Base-by-base conservation (phyloP, 2,113 vertebrate species). In the Eleginops maclovinus region DNA sequence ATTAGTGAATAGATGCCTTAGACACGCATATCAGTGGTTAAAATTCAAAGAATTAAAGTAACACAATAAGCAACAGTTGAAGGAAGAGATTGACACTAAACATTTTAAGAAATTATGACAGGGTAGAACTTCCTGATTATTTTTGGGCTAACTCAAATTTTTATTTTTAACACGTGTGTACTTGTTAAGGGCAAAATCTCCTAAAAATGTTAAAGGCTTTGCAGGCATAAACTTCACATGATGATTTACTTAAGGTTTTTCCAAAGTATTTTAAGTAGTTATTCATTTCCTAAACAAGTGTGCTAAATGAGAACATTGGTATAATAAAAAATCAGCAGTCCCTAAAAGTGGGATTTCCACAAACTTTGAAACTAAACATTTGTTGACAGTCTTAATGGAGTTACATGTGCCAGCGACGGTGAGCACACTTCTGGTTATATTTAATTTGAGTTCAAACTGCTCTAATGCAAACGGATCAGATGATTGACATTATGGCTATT, bases 331-430 rank as follows among this genome's bases (percentile, higher is more conserved):
- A 9, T 49, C 24, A 43, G 22, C 14, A 17, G 24, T 28, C 36
- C 61, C 56, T 72, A 49, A 54, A 78, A 53, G 9, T 50, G 46
- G 17, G 47, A 69, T 71, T 84, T 74, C 75, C 9, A 56, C 36
- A 58, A 80, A 77, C 62, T 65, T 60, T 73, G 26, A 72, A 80
- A 69, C 61, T 76, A 75, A 81, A 87, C 67, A 82, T 68, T 77
- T 82, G 56, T 64, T 40, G 9, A 62, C 22, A 28, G 19, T 40
- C 65, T 74, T 66, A 54, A 24, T 64, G 46, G 21, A 31, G 41
- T 82, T 70, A 26, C 58, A 54, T 40, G 28, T 4, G 47, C 19
- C 36, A 9, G 43, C 15, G 40, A 50, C 24, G 31, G 14, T 71
- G 6, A 26, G 4, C 9, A 40, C 17, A 24, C 26, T 17, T 66